Base-by-base conservation (phyloP, 2,113 vertebrate genomes). In the Oriolus oriolus region DNA sequence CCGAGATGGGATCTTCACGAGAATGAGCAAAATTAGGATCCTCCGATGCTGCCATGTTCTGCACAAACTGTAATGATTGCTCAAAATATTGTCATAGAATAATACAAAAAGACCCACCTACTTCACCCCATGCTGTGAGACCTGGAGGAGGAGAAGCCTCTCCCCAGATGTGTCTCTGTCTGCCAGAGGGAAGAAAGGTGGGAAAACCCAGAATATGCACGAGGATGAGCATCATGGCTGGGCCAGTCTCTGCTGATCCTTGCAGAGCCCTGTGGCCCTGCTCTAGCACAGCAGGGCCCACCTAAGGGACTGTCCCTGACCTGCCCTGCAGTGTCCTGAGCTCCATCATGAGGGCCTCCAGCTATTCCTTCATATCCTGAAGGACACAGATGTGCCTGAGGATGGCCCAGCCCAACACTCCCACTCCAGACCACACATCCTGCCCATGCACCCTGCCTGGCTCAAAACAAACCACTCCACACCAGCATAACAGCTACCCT, bases 361-460 rank as follows among this genome's bases (percentile, higher is more conserved):
- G n/a, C 52, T 37, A 13, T n/a, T 22, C 19, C 19, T 47, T 30
- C 5, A 5, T 5, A 7, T 6, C 50, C 61, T 17, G 52, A 6
- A 50, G 39, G 68, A n/a, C 60, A 59, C 5, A 54, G 35, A 56
- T 2, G 41, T 10, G 30, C 60, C 33, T 16, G 50, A 30, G 54
- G 59, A 71, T 0, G 24, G 75, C 65, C 9, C 70, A 47, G 53
- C 31, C 26, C 56, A 64, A 15, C 2, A 1, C 24, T 17, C 5
- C 17, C 0, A 0, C 21, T 57, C 41, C 68, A 60, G 28, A 35
- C 31, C 3, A 37, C 0, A 1, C 0, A 12, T 33, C 54, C 60
- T 47, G 54, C 18, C 7, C 3, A 19, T 4, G 19, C 16, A 30
- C 6, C 60, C 30, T 30, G 75, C 64, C 41, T 76, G 23, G 39